Evolutionary conservation across 2,888 invertebrate species (phyloP).

Genomic region (Eupithecia insigniata): DNA sequence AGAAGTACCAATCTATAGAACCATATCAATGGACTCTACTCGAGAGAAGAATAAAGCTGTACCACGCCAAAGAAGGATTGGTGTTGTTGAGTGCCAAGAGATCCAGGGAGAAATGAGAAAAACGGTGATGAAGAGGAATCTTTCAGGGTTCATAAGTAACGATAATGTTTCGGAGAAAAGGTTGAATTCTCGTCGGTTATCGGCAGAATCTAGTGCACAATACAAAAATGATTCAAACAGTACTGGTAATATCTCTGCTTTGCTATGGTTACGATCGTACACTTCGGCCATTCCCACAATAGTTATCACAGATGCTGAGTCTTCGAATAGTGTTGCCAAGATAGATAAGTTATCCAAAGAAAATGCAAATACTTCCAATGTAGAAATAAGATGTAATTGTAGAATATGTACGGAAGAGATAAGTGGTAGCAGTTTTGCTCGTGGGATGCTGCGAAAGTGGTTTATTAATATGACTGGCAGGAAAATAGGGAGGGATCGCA

Average conservation of each 20-base stretch:
- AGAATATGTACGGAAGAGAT: slow-evolving; percentile 68
- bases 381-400: slow-evolving; percentile 75
- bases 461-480: slow-evolving; percentile 64
- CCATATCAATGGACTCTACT: slow-evolving; percentile 54
- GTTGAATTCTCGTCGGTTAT: slow-evolving; percentile 44
- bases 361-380: slow-evolving; percentile 57
- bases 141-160: slow-evolving; percentile 61
- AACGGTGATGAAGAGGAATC: slow-evolving; percentile 60
- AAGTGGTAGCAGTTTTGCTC: slow-evolving; percentile 53
- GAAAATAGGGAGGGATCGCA: slow-evolving; percentile 47
- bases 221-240: slow-evolving; percentile 17
- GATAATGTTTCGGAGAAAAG: slow-evolving; percentile 56
- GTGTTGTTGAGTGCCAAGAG: slow-evolving; percentile 57
- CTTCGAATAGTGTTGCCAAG: slow-evolving; percentile 59
- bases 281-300: slow-evolving; percentile 51
- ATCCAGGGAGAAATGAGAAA: slow-evolving; percentile 63
- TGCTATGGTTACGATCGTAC: slow-evolving; percentile 48
- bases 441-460: slow-evolving; percentile 63
- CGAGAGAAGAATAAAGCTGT: slow-evolving; percentile 41
- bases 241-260: slow-evolving; percentile 41
- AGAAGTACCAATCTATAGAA: slow-evolving; percentile 55
- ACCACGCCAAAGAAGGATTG: slow-evolving; percentile 58
- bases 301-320: slow-evolving; percentile 49
- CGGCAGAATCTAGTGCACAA: slow-evolving; percentile 30
- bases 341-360: slow-evolving; percentile 43